Conservation (phyloP, 2,797 vertebrate species). For the Gallinago solitaria region DNA sequence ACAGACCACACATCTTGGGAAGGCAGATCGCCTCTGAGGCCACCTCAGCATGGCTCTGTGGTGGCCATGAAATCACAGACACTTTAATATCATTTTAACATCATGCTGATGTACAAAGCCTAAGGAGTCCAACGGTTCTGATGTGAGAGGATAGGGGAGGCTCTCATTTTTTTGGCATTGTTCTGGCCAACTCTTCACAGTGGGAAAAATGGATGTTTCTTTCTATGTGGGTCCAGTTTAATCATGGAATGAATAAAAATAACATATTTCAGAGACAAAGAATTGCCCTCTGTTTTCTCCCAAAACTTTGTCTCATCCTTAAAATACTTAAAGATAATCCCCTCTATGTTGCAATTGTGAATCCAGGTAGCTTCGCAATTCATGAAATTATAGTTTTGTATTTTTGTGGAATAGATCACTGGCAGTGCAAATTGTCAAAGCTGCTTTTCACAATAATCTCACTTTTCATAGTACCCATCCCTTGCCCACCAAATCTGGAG, state of each 20-base stretch:
- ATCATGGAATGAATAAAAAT: neutral
- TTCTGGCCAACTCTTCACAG: neutral
- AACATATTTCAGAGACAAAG: neutral
- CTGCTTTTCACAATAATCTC: neutral
- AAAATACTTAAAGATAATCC: neutral
- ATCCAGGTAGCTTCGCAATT: neutral
- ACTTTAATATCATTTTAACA: neutral
- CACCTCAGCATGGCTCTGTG: neutral
- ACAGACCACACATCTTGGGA: conserved; percentile 13
- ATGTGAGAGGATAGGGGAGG: neutral
- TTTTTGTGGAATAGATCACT: neutral
- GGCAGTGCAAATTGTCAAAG: neutral
- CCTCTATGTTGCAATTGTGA: neutral
- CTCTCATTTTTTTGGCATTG: neutral
- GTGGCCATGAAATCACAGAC: neutral
- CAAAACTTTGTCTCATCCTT: neutral
- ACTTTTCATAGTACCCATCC: neutral
- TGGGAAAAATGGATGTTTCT: neutral
- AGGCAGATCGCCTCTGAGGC: neutral
- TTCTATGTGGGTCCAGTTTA: neutral
- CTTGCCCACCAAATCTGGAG: neutral
- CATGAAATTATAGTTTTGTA: neutral
- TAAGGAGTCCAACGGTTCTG: neutral
- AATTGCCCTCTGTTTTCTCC: neutral
- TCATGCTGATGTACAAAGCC: neutral